Evolutionary conservation across 2,888 invertebrate species (phyloP).

Genomic region (Aradus depressus): DNA sequence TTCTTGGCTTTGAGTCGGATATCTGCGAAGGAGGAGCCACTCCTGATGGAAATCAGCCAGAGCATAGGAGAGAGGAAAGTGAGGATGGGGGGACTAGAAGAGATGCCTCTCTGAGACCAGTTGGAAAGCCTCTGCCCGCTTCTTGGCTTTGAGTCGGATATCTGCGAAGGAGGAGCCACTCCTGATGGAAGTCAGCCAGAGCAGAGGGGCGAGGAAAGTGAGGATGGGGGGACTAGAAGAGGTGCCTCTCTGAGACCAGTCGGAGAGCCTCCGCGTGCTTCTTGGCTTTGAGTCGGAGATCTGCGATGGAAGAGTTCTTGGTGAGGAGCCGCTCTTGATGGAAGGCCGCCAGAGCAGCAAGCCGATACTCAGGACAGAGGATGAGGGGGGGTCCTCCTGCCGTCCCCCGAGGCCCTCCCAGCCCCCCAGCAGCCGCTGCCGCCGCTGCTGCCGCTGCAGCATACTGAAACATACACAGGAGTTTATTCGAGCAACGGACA

Average conservation of each 20-base stretch:
- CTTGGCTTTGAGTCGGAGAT: slow-evolving; percentile 82
- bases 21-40: slow-evolving; percentile 65
- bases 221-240: slow-evolving; percentile 67
- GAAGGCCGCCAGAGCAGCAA: slow-evolving; percentile 70
- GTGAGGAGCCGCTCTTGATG: slow-evolving; percentile 44
- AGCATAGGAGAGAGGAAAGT: too few species aligned
- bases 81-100: slow-evolving; percentile 69
- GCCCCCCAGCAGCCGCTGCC: slow-evolving; percentile 52
- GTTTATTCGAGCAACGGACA: too few species aligned
- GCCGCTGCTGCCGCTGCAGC: slow-evolving; percentile 19
- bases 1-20: slow-evolving; percentile 83
- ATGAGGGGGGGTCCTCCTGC: slow-evolving; percentile 36
- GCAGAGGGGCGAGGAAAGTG: slow-evolving; percentile 75
- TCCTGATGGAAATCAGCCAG: too few species aligned
- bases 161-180: slow-evolving; percentile 64
- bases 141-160: slow-evolving; percentile 79
- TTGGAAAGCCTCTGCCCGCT: slow-evolving; percentile 80
- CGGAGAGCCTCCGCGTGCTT: slow-evolving; percentile 83
- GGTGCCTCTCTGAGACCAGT: slow-evolving; percentile 39
- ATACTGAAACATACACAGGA: slow-evolving; percentile 21
- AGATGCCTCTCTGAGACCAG: slow-evolving; percentile 39
- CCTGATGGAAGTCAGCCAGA: slow-evolving; percentile 59
- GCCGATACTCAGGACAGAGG: slow-evolving; percentile 56
- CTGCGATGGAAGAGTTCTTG: slow-evolving; percentile 87
- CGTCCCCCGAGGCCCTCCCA: slow-evolving; percentile 34